Conservation (phyloP, 2,797 vertebrate species). For the Morelia viridis region DNA sequence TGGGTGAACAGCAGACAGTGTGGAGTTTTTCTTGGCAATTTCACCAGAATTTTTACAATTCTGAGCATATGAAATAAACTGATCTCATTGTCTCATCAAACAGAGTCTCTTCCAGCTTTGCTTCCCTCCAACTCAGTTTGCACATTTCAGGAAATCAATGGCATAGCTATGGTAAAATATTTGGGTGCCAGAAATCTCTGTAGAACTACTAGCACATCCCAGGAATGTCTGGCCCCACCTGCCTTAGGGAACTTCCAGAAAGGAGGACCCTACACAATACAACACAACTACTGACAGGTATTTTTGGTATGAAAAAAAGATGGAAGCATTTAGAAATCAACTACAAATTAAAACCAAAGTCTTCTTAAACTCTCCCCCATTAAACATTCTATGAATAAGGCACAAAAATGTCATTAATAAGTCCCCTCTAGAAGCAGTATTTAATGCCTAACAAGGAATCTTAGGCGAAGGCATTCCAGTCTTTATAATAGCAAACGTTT, state of each 20-base stretch:
- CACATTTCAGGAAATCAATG: not conserved
- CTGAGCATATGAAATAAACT: not conserved
- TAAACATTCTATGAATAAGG: not conserved
- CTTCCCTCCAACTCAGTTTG: not conserved
- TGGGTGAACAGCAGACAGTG: not conserved
- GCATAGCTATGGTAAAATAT: not conserved
- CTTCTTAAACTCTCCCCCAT: not conserved
- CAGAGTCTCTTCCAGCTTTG: not conserved
- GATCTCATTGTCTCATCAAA: not conserved
- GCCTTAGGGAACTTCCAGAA: not conserved
- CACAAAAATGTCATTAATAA: not conserved
- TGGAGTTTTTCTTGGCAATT: not conserved
- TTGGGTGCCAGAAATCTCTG: not conserved
- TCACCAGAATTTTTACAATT: not conserved
- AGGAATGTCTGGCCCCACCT: not conserved
- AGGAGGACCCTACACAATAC: not conserved
- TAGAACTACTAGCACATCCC: not conserved
- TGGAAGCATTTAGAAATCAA: not conserved
- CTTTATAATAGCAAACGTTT: not conserved
- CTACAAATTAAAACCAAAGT: not conserved
- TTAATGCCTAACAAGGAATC: not conserved
- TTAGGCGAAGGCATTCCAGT: not conserved
- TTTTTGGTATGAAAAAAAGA: not conserved
- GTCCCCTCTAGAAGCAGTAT: not conserved
- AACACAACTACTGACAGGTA: not conserved